A percentile compares a stretch with the other conserved stretches of the same genome.
phyloP scores from a whole-genome alignment of 2,888 invertebrate genomes.

The Amphipyra berbera region DNA sequence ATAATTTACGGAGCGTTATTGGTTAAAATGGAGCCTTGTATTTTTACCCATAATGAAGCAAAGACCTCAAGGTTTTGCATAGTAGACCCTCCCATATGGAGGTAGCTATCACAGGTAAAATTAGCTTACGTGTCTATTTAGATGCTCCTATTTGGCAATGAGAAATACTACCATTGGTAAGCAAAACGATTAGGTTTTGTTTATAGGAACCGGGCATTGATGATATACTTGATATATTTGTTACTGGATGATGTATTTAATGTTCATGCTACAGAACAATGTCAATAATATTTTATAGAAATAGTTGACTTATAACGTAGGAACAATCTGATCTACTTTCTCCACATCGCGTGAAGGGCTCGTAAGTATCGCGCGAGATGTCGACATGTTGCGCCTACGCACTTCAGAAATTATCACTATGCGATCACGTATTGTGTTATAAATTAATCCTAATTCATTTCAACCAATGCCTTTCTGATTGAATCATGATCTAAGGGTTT shows the following conservation, averaged over 20 bases:
- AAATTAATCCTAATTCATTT: slow-evolving; percentile 38
- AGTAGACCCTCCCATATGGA: too few species aligned
- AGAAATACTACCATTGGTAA: too few species aligned
- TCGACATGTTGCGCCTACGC: slow-evolving; percentile 52
- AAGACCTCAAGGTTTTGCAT: too few species aligned
- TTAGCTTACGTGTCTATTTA: too few species aligned
- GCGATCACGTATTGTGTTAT: slow-evolving; percentile 23
- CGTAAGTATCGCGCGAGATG: slow-evolving; percentile 37
- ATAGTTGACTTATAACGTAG: slow-evolving; percentile 20
- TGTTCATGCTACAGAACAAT: background rate
- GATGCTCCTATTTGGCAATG: too few species aligned
- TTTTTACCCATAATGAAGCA: too few species aligned
- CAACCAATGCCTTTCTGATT: slow-evolving; percentile 9
- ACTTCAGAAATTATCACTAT: slow-evolving; percentile 43
- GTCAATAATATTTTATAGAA: background rate
- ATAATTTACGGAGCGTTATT: too few species aligned
- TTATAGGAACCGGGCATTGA: too few species aligned
- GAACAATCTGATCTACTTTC: slow-evolving; percentile 52
- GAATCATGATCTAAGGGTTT: background rate
- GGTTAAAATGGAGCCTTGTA: too few species aligned
- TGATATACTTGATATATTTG: slow-evolving; percentile 7
- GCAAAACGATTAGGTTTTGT: too few species aligned
- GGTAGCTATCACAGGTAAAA: too few species aligned
- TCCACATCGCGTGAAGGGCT: slow-evolving; percentile 45
- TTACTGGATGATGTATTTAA: background rate